Evolutionary conservation across 1,140 invertebrate genomes (phyloP).

Genomic region (Drosophila nikananu): DNA sequence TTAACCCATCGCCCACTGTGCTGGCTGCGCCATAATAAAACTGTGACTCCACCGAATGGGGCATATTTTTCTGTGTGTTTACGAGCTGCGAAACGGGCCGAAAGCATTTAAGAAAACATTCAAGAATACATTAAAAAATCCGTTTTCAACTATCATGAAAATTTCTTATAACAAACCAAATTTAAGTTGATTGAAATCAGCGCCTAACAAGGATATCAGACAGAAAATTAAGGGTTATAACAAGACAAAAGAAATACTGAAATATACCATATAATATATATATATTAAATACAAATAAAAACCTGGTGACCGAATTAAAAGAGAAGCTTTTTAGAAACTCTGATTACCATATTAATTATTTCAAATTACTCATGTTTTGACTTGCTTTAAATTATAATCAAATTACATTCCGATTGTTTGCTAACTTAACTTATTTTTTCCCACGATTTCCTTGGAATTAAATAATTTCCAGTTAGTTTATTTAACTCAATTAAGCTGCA

Average conservation of each 20-base stretch:
- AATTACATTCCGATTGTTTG: not conserved
- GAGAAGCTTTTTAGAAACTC: not conserved
- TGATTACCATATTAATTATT: not conserved
- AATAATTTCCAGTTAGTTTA: not conserved
- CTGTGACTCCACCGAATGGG: not conserved
- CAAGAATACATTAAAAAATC: not conserved
- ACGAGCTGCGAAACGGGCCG: slow-evolving; percentile 4
- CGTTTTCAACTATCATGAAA: not conserved
- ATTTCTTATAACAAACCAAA: not conserved
- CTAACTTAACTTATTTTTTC: not conserved
- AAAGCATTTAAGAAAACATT: not conserved
- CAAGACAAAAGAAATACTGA: too few relatives aligned
- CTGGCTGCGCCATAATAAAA: slow-evolving; percentile 41
- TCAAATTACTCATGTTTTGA: not conserved
- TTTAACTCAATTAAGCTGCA: not conserved
- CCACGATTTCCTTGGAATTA: not conserved
- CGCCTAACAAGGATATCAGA: not conserved
- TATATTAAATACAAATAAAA: too few relatives aligned
- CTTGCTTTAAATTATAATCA: not conserved
- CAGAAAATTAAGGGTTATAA: not conserved
- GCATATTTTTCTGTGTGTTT: slow-evolving; percentile 9
- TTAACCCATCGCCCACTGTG: slow-evolving; percentile 59
- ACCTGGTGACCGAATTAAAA: not conserved
- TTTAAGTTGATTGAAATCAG: not conserved
- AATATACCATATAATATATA: too few relatives aligned